Percentiles rank a stretch among this genome's conserved stretches.
Conservation (phyloP, 2,888 invertebrate genomes). For the Toxonevra muliebris region DNA sequence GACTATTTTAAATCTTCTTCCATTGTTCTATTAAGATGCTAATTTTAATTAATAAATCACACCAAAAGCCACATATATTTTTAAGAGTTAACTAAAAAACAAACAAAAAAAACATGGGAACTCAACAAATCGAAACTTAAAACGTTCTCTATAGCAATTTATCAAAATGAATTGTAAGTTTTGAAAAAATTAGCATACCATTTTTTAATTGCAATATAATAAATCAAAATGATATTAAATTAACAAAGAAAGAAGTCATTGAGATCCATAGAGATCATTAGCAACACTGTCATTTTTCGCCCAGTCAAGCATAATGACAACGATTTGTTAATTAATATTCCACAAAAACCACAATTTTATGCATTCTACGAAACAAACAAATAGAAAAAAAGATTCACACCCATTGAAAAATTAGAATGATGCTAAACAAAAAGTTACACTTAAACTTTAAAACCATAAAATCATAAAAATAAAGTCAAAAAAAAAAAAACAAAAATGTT, state of each 20-base stretch:
- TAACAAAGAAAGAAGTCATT: too few species aligned
- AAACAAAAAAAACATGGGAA: neutral
- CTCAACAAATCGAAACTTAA: neutral
- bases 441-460: neutral
- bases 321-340: neutral
- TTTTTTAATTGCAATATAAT: too few species aligned
- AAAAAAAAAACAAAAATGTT: neutral
- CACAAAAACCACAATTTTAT: neutral
- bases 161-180: too few species aligned
- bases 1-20: too few species aligned
- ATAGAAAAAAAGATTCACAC: neutral
- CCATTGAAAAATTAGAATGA: slow-evolving; percentile 2
- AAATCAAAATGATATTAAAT: too few species aligned
- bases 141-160: neutral
- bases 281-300: too few species aligned
- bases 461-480: neutral
- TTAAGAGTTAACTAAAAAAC: neutral
- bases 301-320: neutral
- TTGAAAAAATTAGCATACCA: too few species aligned
- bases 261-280: too few species aligned
- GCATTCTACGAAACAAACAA: neutral
- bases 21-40: too few species aligned
- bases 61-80: too few species aligned
- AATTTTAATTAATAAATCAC: too few species aligned
- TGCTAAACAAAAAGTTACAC: neutral